Conservation (phyloP, 2,888 invertebrate genomes). For the Adela reaumurella region DNA sequence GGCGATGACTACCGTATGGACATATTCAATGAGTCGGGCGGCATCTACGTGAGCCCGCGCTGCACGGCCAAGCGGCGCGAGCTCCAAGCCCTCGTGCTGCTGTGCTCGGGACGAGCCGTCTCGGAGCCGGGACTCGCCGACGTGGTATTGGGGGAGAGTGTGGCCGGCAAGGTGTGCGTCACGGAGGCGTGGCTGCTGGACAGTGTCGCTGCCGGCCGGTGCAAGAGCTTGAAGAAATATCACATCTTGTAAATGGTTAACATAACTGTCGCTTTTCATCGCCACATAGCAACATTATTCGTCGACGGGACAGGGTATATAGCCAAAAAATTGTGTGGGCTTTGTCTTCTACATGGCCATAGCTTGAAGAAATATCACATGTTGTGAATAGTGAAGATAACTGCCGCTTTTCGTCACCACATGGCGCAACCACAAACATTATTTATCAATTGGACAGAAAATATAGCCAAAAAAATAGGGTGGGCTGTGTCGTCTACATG, state of each 20-base stretch:
- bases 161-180: constrained; percentile 31
- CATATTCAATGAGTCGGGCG: constrained; percentile 54
- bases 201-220: constrained; percentile 53
- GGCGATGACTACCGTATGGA: constrained; percentile 55
- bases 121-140: constrained; percentile 40
- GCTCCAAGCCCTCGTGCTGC: constrained; percentile 53
- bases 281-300: too few relatives aligned
- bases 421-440: too few relatives aligned
- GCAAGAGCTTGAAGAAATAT: constrained; percentile 43
- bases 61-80: constrained; percentile 40
- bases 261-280: too few relatives aligned
- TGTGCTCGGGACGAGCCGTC: constrained; percentile 55
- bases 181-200: constrained; percentile 62
- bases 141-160: constrained; percentile 47
- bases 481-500: too few relatives aligned
- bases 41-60: constrained; percentile 50
- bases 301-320: too few relatives aligned
- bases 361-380: constrained; percentile 41
- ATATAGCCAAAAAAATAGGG: too few relatives aligned
- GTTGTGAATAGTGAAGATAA: too few relatives aligned
- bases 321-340: too few relatives aligned
- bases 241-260: too few relatives aligned
- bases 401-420: too few relatives aligned
- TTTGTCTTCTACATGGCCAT: too few relatives aligned
- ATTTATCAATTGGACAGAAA: too few relatives aligned